Percentiles rank a stretch among this genome's conserved stretches.
These are phyloP conservation scores for Oligia strigilis DNA, from an alignment of 2,888 invertebrate species.

Conservation along the genomic window DNA sequence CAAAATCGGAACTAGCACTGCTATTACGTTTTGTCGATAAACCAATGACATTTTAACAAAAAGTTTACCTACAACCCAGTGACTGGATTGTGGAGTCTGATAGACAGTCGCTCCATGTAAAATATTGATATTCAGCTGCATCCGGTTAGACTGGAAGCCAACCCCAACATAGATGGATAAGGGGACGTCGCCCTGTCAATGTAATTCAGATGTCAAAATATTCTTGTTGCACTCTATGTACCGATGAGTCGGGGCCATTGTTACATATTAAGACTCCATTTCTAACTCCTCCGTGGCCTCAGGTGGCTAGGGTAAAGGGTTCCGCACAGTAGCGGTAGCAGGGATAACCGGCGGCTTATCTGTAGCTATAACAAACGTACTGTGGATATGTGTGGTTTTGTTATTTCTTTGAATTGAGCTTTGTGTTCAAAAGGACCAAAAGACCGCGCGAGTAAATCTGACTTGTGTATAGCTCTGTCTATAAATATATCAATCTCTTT, in stretches of 20 bases:
- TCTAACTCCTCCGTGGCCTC: conserved; percentile 5
- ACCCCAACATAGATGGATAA: background rate
- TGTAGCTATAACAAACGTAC: conserved; percentile 29
- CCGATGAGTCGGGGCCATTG: background rate
- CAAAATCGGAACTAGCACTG: background rate
- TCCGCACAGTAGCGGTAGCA: conserved; percentile 3
- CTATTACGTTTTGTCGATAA: background rate
- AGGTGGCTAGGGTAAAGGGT: conserved; percentile 16
- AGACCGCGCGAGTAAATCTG: background rate
- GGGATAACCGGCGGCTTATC: conserved; percentile 51
- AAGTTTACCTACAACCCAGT: background rate
- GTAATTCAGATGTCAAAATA: background rate
- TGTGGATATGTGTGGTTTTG: conserved; percentile 9
- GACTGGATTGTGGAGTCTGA: background rate
- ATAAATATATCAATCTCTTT: no score
- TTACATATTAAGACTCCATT: conserved; percentile 13
- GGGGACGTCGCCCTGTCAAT: background rate
- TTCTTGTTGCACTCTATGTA: background rate
- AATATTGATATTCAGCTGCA: background rate
- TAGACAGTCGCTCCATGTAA: background rate
- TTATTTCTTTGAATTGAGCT: conserved; percentile 31
- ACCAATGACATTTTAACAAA: background rate
- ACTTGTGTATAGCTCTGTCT: background rate
- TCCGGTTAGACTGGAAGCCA: background rate
- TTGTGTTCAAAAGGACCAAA: conserved; percentile 16